Base-by-base conservation (phyloP, 2,888 invertebrate genomes). In the Mesopsocus fuscifrons region DNA sequence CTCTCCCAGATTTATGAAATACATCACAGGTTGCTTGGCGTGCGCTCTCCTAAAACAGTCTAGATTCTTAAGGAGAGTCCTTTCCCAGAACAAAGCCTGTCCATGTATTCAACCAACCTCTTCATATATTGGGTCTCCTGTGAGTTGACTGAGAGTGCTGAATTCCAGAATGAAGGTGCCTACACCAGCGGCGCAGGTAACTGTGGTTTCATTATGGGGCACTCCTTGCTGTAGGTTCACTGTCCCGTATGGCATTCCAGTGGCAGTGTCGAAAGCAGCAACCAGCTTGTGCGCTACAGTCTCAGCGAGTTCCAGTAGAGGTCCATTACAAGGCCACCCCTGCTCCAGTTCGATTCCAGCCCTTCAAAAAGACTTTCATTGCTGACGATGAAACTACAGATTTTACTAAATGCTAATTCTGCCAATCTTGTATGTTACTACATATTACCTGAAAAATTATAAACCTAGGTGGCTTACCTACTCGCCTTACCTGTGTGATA, bases 221-320 rank as follows among this genome's bases (percentile, higher is more conserved):
- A 98, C 88, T 1, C 97, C 97, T 55, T 83, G 70, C 42, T 77
- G 70, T 26, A 98, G 65, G 60, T 92, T 92, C 0, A 92, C 91
- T 1, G 98, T 98, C 5, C 98, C 98, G 63, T 91, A 97, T 0
- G 97, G 95, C 94, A 95, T 95, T 2, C 94, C 92, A 8, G 87
- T 84, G 22, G 76, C 76, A 0, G 85, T 87, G 54, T 88, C 82
- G 59, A 89, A 89, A 1, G 88, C 87, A 21, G 88, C 84, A 41
- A 99, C 68, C 11, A 99, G 63, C 53, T 92, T 72, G 47, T 84
- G 77, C 0, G 94, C 97, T 22, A 94, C 88, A 62, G 91, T 87
- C 60, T 94, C 95, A 1, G 98, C 98, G 49, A 98, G 64, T 15
- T 84, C 67, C 5, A 98, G 64, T 2, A 98, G 62, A 1, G 97